Base-by-base conservation (phyloP, 2,888 invertebrate species). In the Aporophyla lueneburgensis region DNA sequence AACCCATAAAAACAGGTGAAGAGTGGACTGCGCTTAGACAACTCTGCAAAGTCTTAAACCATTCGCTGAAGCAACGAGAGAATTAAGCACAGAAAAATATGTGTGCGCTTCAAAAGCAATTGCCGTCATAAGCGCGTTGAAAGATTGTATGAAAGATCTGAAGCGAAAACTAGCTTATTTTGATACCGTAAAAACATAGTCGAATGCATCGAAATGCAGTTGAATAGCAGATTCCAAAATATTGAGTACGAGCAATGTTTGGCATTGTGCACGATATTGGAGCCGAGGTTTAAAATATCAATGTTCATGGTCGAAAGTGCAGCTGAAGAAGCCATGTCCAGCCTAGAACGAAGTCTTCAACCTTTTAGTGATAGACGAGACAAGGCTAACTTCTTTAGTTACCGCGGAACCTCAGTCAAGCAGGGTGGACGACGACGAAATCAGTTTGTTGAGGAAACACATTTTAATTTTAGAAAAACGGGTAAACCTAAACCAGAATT, bases 61-160 rank as follows among this genome's bases (percentile, higher is more conserved):
- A 49, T 71, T 71, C 4, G 33, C n/a, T 71, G 65, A 72, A 65
- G 72, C 72, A 27, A 56, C 65, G 56, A 65, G 33, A 54, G 65
- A 72, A 46, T n/a, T 65, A 65, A 46, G 72, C 21, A 56, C 72
- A 56, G 53, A 71, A 40, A 71, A 71, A 71, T 71, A 63, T 40
- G 62, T 63, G 71, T 71, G 53, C 53, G 62, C 63, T 71, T 71
- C 71, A 62, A 67, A 67, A 66, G 66, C 27, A 19, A 67, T 67
- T 33, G 66, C 53, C 33, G 33, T 67, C 19, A 67, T 53, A 33
- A 53, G n/a, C 66, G 66, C 9, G 19, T 33, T 67, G n/a, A 53
- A 67, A 16, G n/a, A 16, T 53, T 53, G 53, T 5, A 33, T 53
- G 67, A 33, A 67, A 67, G 67, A 67, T 3, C 33, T 67, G 21